Evolutionary conservation across 2,113 vertebrate genomes (phyloP).

Genomic region (Craseonycteris thonglongyai): DNA sequence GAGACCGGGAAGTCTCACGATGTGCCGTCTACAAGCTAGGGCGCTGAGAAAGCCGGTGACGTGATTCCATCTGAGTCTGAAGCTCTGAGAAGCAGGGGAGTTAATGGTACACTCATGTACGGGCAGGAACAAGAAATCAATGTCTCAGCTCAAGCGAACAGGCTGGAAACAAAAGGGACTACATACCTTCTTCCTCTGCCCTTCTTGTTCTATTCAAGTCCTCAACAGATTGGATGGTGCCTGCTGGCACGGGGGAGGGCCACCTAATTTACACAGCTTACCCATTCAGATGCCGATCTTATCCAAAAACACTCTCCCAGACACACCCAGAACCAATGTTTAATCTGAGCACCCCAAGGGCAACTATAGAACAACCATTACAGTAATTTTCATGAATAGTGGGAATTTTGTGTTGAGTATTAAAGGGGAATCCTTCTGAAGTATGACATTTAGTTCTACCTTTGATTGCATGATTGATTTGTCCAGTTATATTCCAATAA

Average conservation of each 20-base stretch:
- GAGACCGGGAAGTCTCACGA: neutral
- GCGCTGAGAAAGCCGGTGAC: neutral
- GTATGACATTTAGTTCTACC: neutral
- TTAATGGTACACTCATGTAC: neutral
- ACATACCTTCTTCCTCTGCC: neutral
- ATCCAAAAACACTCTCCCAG: neutral
- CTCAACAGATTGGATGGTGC: neutral
- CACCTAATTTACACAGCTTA: neutral
- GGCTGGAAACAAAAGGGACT: neutral
- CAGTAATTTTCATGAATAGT: neutral
- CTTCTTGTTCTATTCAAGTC: neutral
- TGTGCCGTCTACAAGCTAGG: neutral
- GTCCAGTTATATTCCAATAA: neutral
- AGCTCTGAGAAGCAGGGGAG: neutral
- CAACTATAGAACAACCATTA: neutral
- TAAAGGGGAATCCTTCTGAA: neutral
- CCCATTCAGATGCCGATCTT: neutral
- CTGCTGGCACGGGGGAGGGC: neutral
- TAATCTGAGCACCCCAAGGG: neutral
- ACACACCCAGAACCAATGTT: neutral
- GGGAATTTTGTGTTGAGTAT: neutral
- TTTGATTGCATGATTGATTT: neutral
- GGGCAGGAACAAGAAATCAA: neutral
- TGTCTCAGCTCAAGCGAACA: neutral
- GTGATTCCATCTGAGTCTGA: neutral